Evolutionary conservation across 2,113 vertebrate genomes (phyloP).

Genomic region (Tautogolabrus adspersus): DNA sequence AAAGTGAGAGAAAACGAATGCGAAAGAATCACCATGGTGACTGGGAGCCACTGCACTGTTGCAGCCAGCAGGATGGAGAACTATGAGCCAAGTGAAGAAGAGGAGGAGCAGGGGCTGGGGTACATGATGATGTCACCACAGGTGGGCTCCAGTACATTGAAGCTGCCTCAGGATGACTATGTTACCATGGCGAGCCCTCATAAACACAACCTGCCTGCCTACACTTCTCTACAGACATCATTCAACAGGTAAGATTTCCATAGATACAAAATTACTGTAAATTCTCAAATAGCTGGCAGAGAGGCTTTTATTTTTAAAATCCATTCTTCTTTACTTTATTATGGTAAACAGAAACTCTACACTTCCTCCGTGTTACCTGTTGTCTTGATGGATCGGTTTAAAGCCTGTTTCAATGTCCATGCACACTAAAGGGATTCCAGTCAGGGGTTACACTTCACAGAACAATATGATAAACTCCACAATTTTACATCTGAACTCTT

Average conservation of each 20-base stretch:
- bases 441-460: no score
- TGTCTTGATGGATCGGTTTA: no score
- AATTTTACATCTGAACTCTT: no score
- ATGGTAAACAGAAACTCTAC: no score
- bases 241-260: conserved; percentile 49
- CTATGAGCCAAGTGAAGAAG: conserved; percentile 1
- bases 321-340: no score
- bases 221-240: conserved; percentile 22
- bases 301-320: no score
- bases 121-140: conserved; percentile 77
- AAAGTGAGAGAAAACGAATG: not conserved
- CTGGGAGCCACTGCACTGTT: not conserved
- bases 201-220: not conserved
- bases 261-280: no score
- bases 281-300: no score
- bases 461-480: no score
- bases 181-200: conserved; percentile 68
- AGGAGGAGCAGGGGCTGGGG: conserved; percentile 16
- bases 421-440: no score
- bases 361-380: no score
- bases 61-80: conserved; percentile 7
- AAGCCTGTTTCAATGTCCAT: no score
- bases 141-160: conserved; percentile 14
- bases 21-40: not conserved
- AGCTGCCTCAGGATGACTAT: conserved; percentile 61